Evolutionary conservation across 2,888 invertebrate species (phyloP).

Genomic region (Tillus elongatus): DNA sequence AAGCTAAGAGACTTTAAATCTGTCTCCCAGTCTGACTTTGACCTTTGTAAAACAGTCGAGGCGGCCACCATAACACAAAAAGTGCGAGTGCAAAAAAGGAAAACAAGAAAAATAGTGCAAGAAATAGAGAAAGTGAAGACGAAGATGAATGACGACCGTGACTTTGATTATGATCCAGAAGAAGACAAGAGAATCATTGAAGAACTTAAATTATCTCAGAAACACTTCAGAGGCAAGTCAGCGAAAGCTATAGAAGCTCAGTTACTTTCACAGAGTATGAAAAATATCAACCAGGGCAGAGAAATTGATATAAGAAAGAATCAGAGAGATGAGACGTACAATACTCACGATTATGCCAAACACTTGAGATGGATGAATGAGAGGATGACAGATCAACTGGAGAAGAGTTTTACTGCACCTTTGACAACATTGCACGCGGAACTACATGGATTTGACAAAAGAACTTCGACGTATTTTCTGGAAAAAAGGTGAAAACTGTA

Average conservation of each 20-base stretch:
- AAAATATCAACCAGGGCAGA: conserved; percentile 44
- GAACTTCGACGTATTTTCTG: conserved; percentile 49
- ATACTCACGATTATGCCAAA: conserved; percentile 26
- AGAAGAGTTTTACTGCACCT: conserved; percentile 51
- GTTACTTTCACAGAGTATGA: conserved; percentile 50
- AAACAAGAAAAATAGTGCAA: conserved; percentile 43
- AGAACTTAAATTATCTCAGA: conserved; percentile 41
- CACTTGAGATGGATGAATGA: conserved; percentile 42
- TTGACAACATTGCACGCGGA: conserved; percentile 53
- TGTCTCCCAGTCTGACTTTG: conserved; percentile 52
- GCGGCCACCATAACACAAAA: conserved; percentile 56
- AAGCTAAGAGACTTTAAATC: conserved; percentile 54
- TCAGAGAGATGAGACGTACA: conserved; percentile 28
- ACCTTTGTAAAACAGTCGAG: conserved; percentile 53
- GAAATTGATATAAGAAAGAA: conserved; percentile 37
- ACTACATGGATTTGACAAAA: conserved; percentile 53
- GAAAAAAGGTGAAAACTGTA: conserved; percentile 54
- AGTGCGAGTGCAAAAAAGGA: conserved; percentile 47
- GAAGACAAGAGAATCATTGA: conserved; percentile 42
- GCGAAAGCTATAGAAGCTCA: conserved; percentile 63
- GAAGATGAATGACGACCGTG: conserved; percentile 43
- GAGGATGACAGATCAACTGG: conserved; percentile 41
- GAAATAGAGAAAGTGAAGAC: conserved; percentile 39
- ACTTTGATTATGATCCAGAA: conserved; percentile 42
- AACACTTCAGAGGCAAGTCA: conserved; percentile 61